Evolutionary conservation across 2,113 vertebrate genomes (phyloP).

Genomic region (Abramis brama): DNA sequence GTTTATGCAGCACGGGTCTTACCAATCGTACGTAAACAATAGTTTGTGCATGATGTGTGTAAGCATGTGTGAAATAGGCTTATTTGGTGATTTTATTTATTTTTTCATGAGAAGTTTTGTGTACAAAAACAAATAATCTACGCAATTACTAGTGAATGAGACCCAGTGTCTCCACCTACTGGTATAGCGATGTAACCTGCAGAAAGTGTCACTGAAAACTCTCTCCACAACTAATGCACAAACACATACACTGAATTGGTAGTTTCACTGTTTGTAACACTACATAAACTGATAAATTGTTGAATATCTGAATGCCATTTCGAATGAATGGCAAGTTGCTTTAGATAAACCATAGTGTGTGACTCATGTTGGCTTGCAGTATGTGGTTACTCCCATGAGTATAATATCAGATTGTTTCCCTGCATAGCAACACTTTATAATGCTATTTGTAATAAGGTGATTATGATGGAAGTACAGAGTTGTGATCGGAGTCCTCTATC

Average conservation of each 20-base stretch:
- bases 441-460: neutral
- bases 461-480: neutral
- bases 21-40: no score
- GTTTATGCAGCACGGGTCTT: no score
- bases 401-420: neutral
- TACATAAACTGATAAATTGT: neutral
- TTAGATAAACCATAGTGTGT: neutral
- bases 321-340: neutral
- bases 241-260: neutral
- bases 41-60: no score
- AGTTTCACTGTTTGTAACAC: neutral
- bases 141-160: no score
- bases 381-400: neutral
- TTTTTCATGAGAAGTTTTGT: no score
- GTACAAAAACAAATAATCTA: no score
- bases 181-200: no score
- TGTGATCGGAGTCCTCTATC: neutral
- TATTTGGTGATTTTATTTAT: no score
- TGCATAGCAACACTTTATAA: neutral
- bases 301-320: neutral
- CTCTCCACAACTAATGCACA: no score
- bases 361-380: neutral
- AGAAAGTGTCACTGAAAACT: no score
- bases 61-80: no score
- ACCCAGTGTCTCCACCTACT: no score